Evolutionary conservation across 2,888 invertebrate species (phyloP).

Genomic region (Cryptocheilus praepositus): DNA sequence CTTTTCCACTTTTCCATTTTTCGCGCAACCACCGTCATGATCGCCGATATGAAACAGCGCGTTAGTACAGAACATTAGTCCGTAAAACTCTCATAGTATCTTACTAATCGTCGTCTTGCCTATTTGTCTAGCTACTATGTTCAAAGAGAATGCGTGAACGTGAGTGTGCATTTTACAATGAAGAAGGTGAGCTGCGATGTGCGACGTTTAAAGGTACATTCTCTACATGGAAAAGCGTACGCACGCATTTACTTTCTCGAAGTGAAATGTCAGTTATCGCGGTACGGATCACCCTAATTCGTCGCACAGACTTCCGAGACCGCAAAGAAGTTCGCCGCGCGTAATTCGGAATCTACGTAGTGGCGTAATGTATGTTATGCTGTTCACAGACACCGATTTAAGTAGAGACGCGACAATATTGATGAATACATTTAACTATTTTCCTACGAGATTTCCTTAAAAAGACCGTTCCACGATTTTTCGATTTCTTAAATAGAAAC

Average conservation of each 20-base stretch:
- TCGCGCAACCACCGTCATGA: too few species aligned
- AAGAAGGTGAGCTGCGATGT: constrained; percentile 5
- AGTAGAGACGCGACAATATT: constrained; percentile 50
- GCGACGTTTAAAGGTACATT: neutral
- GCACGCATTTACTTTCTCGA: neutral
- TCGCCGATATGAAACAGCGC: too few species aligned
- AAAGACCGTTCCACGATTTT: constrained; percentile 41
- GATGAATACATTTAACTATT: constrained; percentile 44
- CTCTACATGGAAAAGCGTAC: too few species aligned
- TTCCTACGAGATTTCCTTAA: constrained; percentile 37
- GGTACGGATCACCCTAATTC: neutral
- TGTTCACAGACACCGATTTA: constrained; percentile 60
- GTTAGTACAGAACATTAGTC: neutral
- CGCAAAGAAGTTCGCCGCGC: neutral
- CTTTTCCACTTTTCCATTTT: too few species aligned
- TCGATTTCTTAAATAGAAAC: constrained; percentile 18
- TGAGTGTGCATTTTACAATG: constrained; percentile 22
- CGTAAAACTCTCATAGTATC: constrained; percentile 11
- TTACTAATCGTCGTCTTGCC: neutral
- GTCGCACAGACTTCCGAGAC: neutral
- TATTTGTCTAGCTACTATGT: neutral
- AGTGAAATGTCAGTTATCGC: constrained; percentile 10
- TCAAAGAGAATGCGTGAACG: too few species aligned
- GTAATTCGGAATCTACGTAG: constrained; percentile 2
- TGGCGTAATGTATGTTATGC: constrained; percentile 4